Base-by-base conservation (phyloP, 2,797 vertebrate species). In the Coracias cyanogaster region DNA sequence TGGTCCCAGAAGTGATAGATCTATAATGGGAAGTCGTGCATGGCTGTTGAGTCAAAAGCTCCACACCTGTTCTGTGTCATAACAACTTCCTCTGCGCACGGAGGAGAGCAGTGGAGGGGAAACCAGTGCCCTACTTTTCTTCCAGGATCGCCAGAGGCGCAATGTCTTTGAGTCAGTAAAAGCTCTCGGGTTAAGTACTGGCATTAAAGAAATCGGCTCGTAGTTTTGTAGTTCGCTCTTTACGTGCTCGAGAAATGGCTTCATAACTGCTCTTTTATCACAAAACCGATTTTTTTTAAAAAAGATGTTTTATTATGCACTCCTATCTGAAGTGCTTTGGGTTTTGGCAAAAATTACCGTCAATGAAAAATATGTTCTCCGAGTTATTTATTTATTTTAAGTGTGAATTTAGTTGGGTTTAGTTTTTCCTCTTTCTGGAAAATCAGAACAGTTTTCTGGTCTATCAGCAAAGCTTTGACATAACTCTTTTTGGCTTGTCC, bases 51-150 rank as follows among this genome's bases (percentile, higher is more conserved):
- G 69, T 93, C n/a, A 65, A 81, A 37, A 87, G 88, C 83, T 93
- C 74, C 94, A 78, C 87, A 96, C 95, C 97, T 97, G 77, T 85
- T 94, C 83, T 79, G 31, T 95, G 93, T 96, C 91, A 41, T 84
- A 92, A 93, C 89, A 90, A 4, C 92, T 96, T 96, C 93, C 90
- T 91, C 72, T 80, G 86, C 39, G n/a, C 73, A 41, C 6, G 9
- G 61, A 43, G 14, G 39, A 31, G 67, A 71, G 79, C 74, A 15
- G 64, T 11, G 10, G 48, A 81, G 51, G 66, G 64, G 82, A 76
- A 69, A 8, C 6, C 1, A 43, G 69, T 48, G 48, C 45, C 62
- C 86, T 87, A 17, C 29, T 88, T 95, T 94, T 78, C 72, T 89
- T 48, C 2, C 26, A 88, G 16, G 33, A 65, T 77, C 11, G 48